phyloP scores from a whole-genome alignment of 35 echinoderm and acorn worm species.

The Apostichopus californicus region DNA sequence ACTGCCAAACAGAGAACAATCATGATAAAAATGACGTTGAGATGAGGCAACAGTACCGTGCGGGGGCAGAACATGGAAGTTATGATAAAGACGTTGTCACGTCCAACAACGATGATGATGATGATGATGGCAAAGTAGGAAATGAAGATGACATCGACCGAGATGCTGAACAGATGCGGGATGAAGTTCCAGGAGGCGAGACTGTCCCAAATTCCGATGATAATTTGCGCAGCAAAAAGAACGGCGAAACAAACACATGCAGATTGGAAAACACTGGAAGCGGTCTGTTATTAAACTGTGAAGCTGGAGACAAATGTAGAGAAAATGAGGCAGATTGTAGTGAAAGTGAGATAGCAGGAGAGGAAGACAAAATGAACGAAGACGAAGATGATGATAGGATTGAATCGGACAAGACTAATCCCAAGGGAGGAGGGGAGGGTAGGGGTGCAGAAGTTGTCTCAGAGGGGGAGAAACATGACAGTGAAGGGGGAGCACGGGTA shows the following conservation, averaged over 20 bases:
- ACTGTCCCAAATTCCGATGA: not conserved
- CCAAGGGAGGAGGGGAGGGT: not conserved
- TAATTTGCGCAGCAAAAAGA: not conserved
- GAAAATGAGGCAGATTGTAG: not conserved
- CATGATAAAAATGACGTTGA: not conserved
- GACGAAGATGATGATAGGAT: not conserved
- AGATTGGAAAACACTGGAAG: too few species aligned
- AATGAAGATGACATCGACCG: not conserved
- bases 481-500: not conserved
- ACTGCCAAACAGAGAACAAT: not conserved
- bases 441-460: not conserved
- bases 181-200: not conserved
- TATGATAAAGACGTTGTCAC: not conserved
- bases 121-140: not conserved
- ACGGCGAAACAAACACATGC: not conserved
- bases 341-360: not conserved
- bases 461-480: not conserved
- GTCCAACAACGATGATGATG: not conserved
- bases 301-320: not conserved
- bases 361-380: conserved; percentile 9
- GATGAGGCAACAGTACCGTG: not conserved
- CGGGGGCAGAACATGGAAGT: not conserved
- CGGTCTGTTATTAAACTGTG: too few species aligned
- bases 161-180: not conserved
- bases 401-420: not conserved